A percentile compares a stretch with the other conserved stretches of the same genome.
Conservation (phyloP, 2,888 invertebrate genomes). For the Tineola bisselliella region DNA sequence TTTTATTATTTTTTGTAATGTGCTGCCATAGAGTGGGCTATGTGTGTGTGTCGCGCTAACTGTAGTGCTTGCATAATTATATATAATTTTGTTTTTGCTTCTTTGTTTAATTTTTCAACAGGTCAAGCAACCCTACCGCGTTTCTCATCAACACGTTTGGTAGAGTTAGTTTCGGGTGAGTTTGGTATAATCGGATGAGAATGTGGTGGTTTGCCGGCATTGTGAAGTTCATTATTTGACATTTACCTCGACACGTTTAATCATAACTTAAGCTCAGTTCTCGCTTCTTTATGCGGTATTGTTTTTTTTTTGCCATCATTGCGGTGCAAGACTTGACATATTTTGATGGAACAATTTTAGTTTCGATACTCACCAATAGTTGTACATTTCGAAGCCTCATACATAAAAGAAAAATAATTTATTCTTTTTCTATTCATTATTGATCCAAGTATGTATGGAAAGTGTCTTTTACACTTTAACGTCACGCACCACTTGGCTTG, state of each 20-base stretch:
- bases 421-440: too few relatives aligned
- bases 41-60: constrained; percentile 44
- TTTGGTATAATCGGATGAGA: constrained; percentile 63
- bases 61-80: constrained; percentile 42
- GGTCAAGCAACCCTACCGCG: constrained; percentile 75
- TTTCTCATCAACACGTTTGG: constrained; percentile 77
- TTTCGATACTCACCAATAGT: too few relatives aligned
- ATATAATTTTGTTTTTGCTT: constrained; percentile 44
- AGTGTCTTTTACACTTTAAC: too few relatives aligned
- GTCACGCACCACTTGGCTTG: too few relatives aligned
- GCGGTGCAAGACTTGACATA: too few relatives aligned
- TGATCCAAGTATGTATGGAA: too few relatives aligned
- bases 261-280: too few relatives aligned
- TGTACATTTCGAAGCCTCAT: too few relatives aligned
- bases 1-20: background rate
- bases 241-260: background rate
- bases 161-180: constrained; percentile 79
- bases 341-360: too few relatives aligned
- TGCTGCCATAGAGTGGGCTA: constrained; percentile 30
- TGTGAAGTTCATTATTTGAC: constrained; percentile 47
- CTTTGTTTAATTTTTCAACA: constrained; percentile 74
- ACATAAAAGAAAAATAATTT: too few relatives aligned
- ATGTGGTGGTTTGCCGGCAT: constrained; percentile 63
- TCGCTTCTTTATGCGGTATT: too few relatives aligned
- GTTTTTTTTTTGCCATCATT: too few relatives aligned